A percentile compares a stretch with the other conserved stretches of the same genome.
These are phyloP conservation scores for Champsocephalus esox DNA, from an alignment of 2,797 vertebrate genomes.

Conservation along the genomic window DNA sequence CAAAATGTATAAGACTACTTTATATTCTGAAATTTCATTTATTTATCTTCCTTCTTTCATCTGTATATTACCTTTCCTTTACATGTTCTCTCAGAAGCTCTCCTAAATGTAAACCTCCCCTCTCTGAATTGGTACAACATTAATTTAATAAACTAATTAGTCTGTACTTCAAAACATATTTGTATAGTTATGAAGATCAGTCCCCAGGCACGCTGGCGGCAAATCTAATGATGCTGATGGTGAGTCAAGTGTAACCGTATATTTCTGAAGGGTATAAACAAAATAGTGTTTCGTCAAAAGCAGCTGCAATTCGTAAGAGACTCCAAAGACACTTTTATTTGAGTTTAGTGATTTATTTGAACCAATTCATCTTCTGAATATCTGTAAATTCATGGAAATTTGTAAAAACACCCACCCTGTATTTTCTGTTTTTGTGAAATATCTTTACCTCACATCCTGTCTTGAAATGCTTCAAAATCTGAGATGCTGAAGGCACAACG, in stretches of 20 bases:
- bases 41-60: slow-evolving; percentile 34
- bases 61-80: slow-evolving; percentile 29
- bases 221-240: slow-evolving; percentile 53
- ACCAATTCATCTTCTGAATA: slow-evolving; percentile 24
- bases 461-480: slow-evolving; percentile 23
- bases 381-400: slow-evolving; percentile 4
- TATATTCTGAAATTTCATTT: slow-evolving; percentile 10
- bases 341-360: slow-evolving; percentile 9
- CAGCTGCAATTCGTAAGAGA: slow-evolving; percentile 19
- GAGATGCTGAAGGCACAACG: background rate
- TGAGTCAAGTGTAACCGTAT: slow-evolving; percentile 31
- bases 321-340: slow-evolving; percentile 1
- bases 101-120: slow-evolving; percentile 9
- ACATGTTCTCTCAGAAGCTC: slow-evolving; percentile 15
- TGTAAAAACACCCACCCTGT: background rate
- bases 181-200: slow-evolving; percentile 55
- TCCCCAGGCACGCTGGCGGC: slow-evolving; percentile 51
- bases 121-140: slow-evolving; percentile 51
- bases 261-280: slow-evolving; percentile 48
- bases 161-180: slow-evolving; percentile 67
- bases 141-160: slow-evolving; percentile 74
- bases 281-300: slow-evolving; percentile 33
- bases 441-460: background rate
- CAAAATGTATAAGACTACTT: slow-evolving; percentile 5
- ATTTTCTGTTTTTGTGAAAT: slow-evolving; percentile 1